These are phyloP conservation scores for Mythimna pallens DNA, from an alignment of 2,888 invertebrate genomes.

Conservation along the genomic window DNA sequence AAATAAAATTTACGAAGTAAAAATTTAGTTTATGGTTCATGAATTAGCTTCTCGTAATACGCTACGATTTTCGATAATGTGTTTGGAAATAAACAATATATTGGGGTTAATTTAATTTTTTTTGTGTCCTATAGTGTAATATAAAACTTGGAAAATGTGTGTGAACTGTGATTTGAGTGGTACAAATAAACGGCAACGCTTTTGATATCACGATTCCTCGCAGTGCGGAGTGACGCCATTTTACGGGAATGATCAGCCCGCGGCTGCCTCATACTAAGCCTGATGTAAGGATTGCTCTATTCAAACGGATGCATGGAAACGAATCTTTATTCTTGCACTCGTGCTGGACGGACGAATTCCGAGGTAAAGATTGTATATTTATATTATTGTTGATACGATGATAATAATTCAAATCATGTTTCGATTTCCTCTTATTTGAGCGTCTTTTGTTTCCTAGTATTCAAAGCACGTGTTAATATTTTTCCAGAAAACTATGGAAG, in stretches of 20 bases:
- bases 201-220: constrained; percentile 88
- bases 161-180: constrained; percentile 76
- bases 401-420: constrained; percentile 83
- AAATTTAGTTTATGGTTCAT: constrained; percentile 83
- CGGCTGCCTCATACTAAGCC: constrained; percentile 89
- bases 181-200: constrained; percentile 77
- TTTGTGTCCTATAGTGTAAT: constrained; percentile 73
- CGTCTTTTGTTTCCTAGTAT: constrained; percentile 88
- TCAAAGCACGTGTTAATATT: constrained; percentile 84
- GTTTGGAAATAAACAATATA: constrained; percentile 89
- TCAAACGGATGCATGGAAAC: constrained; percentile 89
- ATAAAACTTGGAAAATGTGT: constrained; percentile 79
- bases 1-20: constrained; percentile 75
- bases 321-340: constrained; percentile 87
- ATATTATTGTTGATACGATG: constrained; percentile 77
- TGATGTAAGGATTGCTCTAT: constrained; percentile 87
- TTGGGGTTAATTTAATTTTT: constrained; percentile 75
- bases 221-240: constrained; percentile 90
- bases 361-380: constrained; percentile 80
- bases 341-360: constrained; percentile 90
- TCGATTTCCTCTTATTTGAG: constrained; percentile 86
- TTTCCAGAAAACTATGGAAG: constrained; percentile 91
- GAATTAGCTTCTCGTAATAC: constrained; percentile 89
- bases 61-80: constrained; percentile 85
- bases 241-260: constrained; percentile 91